phyloP scores from a whole-genome alignment of 2,888 invertebrate species.

The Andrena dorsata region DNA sequence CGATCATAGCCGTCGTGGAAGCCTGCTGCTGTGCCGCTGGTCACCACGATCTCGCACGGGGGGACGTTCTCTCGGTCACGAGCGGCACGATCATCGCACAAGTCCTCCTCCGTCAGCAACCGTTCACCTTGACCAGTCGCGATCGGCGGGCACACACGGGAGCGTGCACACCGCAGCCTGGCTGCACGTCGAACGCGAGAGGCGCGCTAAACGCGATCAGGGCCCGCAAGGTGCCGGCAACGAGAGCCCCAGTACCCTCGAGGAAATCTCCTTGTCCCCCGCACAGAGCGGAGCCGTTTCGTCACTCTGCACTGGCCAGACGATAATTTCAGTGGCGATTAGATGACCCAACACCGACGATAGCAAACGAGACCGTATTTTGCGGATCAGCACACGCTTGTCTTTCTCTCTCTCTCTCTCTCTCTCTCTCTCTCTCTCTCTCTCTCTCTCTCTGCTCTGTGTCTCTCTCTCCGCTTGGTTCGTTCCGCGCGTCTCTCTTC shows the following conservation, averaged over 20 bases:
- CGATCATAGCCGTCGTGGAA: slow-evolving; percentile 29
- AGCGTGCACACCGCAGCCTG: slow-evolving; percentile 19
- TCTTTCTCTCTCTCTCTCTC: slow-evolving; percentile 19
- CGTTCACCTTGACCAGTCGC: slow-evolving; percentile 70
- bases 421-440: slow-evolving; percentile 8
- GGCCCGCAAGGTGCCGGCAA: slow-evolving; percentile 2
- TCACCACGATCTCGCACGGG: slow-evolving; percentile 30
- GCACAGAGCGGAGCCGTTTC: slow-evolving; percentile 54
- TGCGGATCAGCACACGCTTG: slow-evolving; percentile 46
- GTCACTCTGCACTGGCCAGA: slow-evolving; percentile 60
- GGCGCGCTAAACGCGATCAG: slow-evolving; percentile 33
- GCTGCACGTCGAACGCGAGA: slow-evolving; percentile 10
- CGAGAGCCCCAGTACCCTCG: slow-evolving; percentile 19
- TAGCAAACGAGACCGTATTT: slow-evolving; percentile 61
- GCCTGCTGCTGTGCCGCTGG: not conserved
- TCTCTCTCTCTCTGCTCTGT: slow-evolving; percentile 23
- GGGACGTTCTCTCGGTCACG: slow-evolving; percentile 68
- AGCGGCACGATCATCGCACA: slow-evolving; percentile 67
- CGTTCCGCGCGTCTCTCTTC: slow-evolving; percentile 2
- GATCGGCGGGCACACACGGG: slow-evolving; percentile 32
- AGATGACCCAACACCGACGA: slow-evolving; percentile 68
- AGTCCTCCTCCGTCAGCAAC: slow-evolving; percentile 55
- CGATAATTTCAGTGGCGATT: slow-evolving; percentile 68
- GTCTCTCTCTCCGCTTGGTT: not conserved
- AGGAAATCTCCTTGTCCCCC: slow-evolving; percentile 43